A percentile compares a stretch with the other conserved stretches of the same genome.
phyloP scores from a whole-genome alignment of 2,888 invertebrate species.

The Sinopyrophorus schimmeli region DNA sequence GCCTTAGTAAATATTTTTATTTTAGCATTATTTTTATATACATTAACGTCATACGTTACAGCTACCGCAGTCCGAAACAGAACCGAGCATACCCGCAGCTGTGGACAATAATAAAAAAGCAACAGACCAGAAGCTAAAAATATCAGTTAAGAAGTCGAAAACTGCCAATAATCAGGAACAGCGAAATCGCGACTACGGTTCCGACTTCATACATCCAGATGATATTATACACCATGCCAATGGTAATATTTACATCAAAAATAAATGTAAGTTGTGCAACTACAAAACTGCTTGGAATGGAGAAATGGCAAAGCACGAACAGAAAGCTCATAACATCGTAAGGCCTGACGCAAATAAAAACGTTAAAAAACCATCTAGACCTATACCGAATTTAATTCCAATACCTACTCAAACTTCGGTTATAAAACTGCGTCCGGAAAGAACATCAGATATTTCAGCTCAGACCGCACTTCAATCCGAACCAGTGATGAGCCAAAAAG shows the following conservation, averaged over 20 bases:
- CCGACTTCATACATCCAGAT: slow-evolving; percentile 59
- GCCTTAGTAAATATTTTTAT: slow-evolving; percentile 10
- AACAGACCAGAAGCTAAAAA: slow-evolving; percentile 36
- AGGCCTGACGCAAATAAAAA: slow-evolving; percentile 39
- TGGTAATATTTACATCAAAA: slow-evolving; percentile 55
- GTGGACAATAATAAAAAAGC: slow-evolving; percentile 35
- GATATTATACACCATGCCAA: slow-evolving; percentile 54
- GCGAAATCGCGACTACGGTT: slow-evolving; percentile 44
- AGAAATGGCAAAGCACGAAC: slow-evolving; percentile 61
- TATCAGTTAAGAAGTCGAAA: slow-evolving; percentile 39
- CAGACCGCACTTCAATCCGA: slow-evolving; percentile 37
- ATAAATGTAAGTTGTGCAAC: slow-evolving; percentile 60
- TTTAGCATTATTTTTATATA: slow-evolving; percentile 30
- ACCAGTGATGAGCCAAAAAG: slow-evolving; percentile 54
- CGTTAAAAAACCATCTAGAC: slow-evolving; percentile 59
- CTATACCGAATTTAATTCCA: slow-evolving; percentile 77
- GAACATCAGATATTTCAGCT: slow-evolving; percentile 16
- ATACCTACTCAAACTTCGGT: slow-evolving; percentile 54
- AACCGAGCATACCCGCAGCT: slow-evolving; percentile 29
- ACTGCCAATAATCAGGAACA: slow-evolving; percentile 36
- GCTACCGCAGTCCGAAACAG: slow-evolving; percentile 35
- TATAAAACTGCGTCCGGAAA: slow-evolving; percentile 22
- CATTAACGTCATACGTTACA: slow-evolving; percentile 33
- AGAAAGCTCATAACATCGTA: slow-evolving; percentile 54
- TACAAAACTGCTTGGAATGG: slow-evolving; percentile 62